These are phyloP conservation scores for Nothocercus nigrocapillus DNA, from an alignment of 2,113 vertebrate genomes.

Conservation along the genomic window DNA sequence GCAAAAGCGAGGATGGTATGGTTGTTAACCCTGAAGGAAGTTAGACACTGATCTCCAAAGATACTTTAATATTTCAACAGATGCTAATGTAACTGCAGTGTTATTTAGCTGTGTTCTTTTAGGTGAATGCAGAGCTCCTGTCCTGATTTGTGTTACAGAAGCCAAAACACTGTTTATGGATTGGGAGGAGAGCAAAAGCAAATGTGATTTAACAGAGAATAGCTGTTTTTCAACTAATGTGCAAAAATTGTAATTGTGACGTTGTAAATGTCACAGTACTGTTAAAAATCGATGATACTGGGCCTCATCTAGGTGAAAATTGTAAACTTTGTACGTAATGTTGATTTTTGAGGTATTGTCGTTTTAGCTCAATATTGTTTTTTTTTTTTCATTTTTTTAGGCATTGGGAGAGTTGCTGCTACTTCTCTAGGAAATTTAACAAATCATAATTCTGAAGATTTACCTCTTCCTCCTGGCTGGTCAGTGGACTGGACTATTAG, in stretches of 20 bases:
- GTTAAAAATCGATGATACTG: neutral
- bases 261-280: accelerated
- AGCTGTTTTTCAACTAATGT: neutral
- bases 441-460: constrained; percentile 88
- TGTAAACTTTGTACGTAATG: accelerated
- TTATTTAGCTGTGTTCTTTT: neutral
- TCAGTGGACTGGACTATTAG: constrained; percentile 97
- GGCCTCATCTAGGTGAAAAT: too few relatives aligned
- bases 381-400: constrained; percentile 62
- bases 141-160: neutral
- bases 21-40: neutral
- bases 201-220: neutral
- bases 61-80: neutral
- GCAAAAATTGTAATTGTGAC: accelerated
- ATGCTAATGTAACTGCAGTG: neutral
- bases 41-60: neutral
- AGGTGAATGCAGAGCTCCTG: neutral
- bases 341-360: accelerated
- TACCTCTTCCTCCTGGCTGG: constrained; percentile 94
- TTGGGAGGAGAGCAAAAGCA: neutral
- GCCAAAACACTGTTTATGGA: neutral
- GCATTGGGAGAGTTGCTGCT: constrained; percentile 93
- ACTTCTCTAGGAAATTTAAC: constrained; percentile 96
- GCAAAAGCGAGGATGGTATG: neutral
- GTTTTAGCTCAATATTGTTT: accelerated